phyloP scores from a whole-genome alignment of 2,113 vertebrate genomes.

The Nesoenas mayeri region DNA sequence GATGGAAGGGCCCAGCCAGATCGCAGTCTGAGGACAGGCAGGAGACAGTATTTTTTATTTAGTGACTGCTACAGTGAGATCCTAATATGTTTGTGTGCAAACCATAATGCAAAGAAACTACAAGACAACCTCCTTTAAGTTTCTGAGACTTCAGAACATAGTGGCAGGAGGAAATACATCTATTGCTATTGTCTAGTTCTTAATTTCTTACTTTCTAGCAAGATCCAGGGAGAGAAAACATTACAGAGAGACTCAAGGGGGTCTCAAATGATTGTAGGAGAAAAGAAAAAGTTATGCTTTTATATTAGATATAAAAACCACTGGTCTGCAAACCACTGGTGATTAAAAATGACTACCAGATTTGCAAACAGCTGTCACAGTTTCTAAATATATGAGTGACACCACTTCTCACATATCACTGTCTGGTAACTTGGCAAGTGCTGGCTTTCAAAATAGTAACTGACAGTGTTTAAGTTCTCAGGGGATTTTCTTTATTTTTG shows the following conservation, averaged over 20 bases:
- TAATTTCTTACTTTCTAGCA: background rate
- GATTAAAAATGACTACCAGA: conserved; percentile 1
- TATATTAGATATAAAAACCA: background rate
- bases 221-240: background rate
- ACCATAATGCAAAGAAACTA: background rate
- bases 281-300: background rate
- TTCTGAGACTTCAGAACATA: background rate
- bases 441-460: conserved; percentile 38
- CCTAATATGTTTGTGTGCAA: background rate
- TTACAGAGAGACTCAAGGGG: background rate
- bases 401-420: conserved; percentile 20
- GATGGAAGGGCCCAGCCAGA: background rate
- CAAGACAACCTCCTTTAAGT: background rate
- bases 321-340: background rate
- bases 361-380: conserved; percentile 18
- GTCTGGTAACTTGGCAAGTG: background rate
- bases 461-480: background rate
- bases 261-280: background rate
- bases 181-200: background rate
- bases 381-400: conserved; percentile 46
- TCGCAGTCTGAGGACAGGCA: background rate
- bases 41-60: background rate
- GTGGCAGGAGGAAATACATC: background rate
- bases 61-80: background rate
- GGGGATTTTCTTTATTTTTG: background rate